A percentile compares a stretch with the other conserved stretches of the same genome.
phyloP scores from a whole-genome alignment of 2,797 vertebrate genomes.

The Chromobotia macracanthus region DNA sequence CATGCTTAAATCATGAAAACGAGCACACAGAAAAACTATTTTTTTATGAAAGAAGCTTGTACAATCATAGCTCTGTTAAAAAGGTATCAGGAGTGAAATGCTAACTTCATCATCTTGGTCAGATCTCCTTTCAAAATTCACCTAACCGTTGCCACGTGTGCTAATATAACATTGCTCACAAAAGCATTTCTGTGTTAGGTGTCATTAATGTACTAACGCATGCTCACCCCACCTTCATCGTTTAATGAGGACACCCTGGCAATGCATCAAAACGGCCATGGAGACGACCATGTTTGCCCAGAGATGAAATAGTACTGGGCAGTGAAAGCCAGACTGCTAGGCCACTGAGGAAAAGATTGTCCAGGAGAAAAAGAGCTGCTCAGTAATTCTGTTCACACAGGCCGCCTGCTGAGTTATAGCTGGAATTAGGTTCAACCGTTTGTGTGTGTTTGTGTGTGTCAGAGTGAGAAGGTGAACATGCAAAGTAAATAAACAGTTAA shows the following conservation, averaged over 20 bases:
- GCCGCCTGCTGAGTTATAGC: constrained; percentile 14
- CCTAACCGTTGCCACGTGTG: constrained; percentile 20
- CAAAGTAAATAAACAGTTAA: constrained; percentile 24
- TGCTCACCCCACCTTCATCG: neutral
- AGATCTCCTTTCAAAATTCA: neutral
- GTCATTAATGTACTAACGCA: constrained; percentile 50
- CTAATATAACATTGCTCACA: constrained; percentile 40
- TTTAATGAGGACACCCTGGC: constrained; percentile 56
- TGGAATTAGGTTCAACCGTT: constrained; percentile 23
- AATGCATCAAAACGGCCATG: constrained; percentile 48
- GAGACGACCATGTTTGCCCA: constrained; percentile 56
- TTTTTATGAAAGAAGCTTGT: neutral
- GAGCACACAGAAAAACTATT: neutral
- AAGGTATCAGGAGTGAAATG: neutral
- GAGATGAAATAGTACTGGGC: constrained; percentile 46
- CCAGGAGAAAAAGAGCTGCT: constrained; percentile 53
- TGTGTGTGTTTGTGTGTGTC: constrained; percentile 22
- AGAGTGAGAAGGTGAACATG: constrained; percentile 4
- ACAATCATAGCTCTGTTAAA: neutral
- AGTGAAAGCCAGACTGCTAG: constrained; percentile 36
- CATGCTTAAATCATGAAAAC: neutral
- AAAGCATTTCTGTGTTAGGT: constrained; percentile 57
- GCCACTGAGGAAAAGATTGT: constrained; percentile 54
- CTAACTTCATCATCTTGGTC: neutral
- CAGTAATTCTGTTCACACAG: constrained; percentile 43